Evolutionary conservation across 2,888 invertebrate genomes (phyloP), one percentile per base, ranked within the genome.

Genomic region (Patella caerulea): DNA sequence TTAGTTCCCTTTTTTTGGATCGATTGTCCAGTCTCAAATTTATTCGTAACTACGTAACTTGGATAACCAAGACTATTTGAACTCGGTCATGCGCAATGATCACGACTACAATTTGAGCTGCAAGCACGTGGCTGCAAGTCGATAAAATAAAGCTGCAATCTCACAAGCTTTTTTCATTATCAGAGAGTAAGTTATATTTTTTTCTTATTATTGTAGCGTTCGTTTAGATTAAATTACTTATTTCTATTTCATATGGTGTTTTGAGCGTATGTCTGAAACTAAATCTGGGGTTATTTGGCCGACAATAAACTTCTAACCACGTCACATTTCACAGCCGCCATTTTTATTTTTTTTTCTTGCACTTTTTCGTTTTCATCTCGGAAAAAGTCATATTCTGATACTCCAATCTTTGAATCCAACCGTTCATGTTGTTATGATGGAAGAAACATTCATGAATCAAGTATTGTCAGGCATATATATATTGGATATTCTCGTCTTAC

Each of bases 151-250:
- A 65, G 65, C 19, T 11, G 65, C 65, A 15, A 65, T 65, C 65
- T 65, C 65, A 65, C 12, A 15, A 65, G 65, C 65, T 65, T 15
- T 65, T 65, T 65, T 65, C 65, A 65, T 65, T 65, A 65, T 17
- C 17, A 65, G 65, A 65, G 65, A 65, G 65, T 65, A 65, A 65
- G 65, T 65, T 65, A 65, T 65, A 65, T 65, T 65, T 65, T 4
- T 65, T 65, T 65, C 65, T 65, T 65, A 65, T 65, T 65, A 65
- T 65, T 65, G 65, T 65, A 65, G 65, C 65, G 65, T 65, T 65
- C 65, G 19, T 15, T 65, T 65, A 65, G 65, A 65, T 65, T 65
- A 65, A 65, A 15, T 65, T 65, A 65, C 65, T 65, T 65, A 65
- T 65, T 65, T 65, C 65, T 65, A 65, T 65, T 65, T 15, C 17